A percentile compares a stretch with the other conserved stretches of the same genome.
Evolutionary conservation across 2,888 invertebrate species (phyloP).

Genomic region (Blomia tropicalis): DNA sequence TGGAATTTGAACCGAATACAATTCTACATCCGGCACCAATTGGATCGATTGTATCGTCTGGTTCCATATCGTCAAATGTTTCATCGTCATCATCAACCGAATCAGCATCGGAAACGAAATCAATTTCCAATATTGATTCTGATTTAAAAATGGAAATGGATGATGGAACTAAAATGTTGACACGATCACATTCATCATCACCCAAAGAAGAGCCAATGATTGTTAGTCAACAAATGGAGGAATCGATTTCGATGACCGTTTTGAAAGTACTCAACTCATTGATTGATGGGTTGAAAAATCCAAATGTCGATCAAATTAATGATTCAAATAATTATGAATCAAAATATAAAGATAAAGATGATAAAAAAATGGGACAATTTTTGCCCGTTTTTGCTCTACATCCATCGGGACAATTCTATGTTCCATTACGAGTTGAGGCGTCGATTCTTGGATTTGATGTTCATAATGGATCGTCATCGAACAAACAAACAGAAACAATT

Average conservation of each 20-base stretch:
- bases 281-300: too few species aligned
- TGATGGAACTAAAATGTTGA: too few species aligned
- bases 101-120: constrained; percentile 2
- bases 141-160: background rate
- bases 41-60: background rate
- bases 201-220: background rate
- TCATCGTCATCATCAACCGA: constrained; percentile 10
- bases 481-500: too few species aligned
- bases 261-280: background rate
- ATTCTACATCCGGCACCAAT: too few species aligned
- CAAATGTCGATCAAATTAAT: too few species aligned
- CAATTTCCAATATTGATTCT: background rate
- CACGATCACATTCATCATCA: background rate
- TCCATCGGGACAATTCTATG: constrained; percentile 69
- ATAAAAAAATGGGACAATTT: background rate
- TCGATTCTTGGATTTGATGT: constrained; percentile 6
- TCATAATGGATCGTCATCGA: background rate
- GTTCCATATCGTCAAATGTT: constrained; percentile 7
- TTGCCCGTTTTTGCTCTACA: constrained; percentile 55
- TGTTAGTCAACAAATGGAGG: background rate
- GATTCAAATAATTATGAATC: too few species aligned
- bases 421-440: constrained; percentile 62
- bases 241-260: background rate
- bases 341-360: background rate
- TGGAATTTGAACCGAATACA: too few species aligned